These are phyloP conservation scores for Murina feae DNA, from an alignment of 2,113 vertebrate genomes.

Conservation along the genomic window DNA sequence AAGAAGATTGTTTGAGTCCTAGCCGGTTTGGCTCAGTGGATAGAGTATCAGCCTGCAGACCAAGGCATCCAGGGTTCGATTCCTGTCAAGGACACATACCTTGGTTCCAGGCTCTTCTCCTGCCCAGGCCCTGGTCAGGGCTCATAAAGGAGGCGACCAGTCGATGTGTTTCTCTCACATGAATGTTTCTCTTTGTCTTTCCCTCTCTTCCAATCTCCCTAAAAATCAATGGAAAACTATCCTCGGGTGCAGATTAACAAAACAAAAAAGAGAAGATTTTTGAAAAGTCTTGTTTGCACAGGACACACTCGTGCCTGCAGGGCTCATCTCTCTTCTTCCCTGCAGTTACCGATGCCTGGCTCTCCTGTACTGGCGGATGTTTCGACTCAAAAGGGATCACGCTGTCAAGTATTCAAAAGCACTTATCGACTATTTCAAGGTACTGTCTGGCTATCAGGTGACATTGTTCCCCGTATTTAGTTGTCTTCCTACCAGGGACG, in stretches of 20 bases:
- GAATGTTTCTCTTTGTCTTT: too few species aligned
- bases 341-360: slow-evolving; percentile 95
- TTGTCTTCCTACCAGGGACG: not conserved
- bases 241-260: too few species aligned
- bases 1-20: not conserved
- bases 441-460: slow-evolving; percentile 63
- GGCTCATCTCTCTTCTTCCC: slow-evolving; percentile 50
- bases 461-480: not conserved
- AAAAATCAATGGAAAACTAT: too few species aligned
- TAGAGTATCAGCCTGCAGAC: too few species aligned
- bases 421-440: slow-evolving; percentile 97
- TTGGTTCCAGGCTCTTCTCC: too few species aligned
- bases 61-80: too few species aligned
- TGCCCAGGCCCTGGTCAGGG: too few species aligned
- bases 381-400: slow-evolving; percentile 95
- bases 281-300: not conserved
- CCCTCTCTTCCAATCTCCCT: too few species aligned
- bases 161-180: too few species aligned
- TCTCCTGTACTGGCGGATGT: slow-evolving; percentile 98
- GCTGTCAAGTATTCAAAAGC: slow-evolving; percentile 98
- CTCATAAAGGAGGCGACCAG: too few species aligned
- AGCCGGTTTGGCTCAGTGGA: too few species aligned
- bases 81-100: too few species aligned
- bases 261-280: not conserved
- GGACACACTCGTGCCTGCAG: not conserved